Percentiles rank a stretch among this genome's conserved stretches.
Conservation (phyloP, 1,140 invertebrate genomes). For the Drepana arcuata region DNA sequence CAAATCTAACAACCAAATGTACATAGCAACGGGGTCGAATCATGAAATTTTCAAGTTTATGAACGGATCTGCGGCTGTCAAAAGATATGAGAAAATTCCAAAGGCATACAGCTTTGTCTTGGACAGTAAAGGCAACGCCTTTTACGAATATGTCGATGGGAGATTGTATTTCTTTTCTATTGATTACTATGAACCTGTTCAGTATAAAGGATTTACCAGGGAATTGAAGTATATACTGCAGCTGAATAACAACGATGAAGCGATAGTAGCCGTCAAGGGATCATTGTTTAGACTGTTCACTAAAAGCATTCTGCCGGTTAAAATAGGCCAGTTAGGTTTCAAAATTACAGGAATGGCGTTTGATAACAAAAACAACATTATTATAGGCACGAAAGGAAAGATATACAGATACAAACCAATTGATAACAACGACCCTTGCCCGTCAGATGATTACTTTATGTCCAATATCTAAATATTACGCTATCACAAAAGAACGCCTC, state of each 20-base stretch:
- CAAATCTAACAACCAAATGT: slow-evolving; percentile 53
- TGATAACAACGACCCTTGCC: slow-evolving; percentile 46
- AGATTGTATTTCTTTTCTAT: slow-evolving; percentile 51
- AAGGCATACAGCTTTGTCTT: slow-evolving; percentile 57
- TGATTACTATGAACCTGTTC: slow-evolving; percentile 51
- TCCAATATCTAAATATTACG: slow-evolving; percentile 48
- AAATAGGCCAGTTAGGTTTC: slow-evolving; percentile 48
- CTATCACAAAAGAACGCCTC: too few species aligned
- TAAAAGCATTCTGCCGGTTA: slow-evolving; percentile 43
- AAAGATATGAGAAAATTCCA: slow-evolving; percentile 48
- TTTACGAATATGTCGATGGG: slow-evolving; percentile 57
- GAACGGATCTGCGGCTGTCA: slow-evolving; percentile 52
- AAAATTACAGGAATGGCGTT: slow-evolving; percentile 58
- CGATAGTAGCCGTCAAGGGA: slow-evolving; percentile 51
- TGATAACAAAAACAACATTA: slow-evolving; percentile 51
- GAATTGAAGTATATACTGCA: slow-evolving; percentile 56
- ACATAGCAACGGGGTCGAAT: slow-evolving; percentile 46
- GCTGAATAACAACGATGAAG: slow-evolving; percentile 50
- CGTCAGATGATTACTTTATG: slow-evolving; percentile 58
- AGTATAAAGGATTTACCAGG: slow-evolving; percentile 57
- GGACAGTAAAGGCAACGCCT: slow-evolving; percentile 48
- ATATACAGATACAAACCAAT: slow-evolving; percentile 55
- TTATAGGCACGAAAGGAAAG: slow-evolving; percentile 60
- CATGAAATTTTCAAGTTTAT: slow-evolving; percentile 53
- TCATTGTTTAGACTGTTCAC: slow-evolving; percentile 40